Evolutionary conservation across 2,888 invertebrate genomes (phyloP).

Genomic region (Stegana nigrithorax): DNA sequence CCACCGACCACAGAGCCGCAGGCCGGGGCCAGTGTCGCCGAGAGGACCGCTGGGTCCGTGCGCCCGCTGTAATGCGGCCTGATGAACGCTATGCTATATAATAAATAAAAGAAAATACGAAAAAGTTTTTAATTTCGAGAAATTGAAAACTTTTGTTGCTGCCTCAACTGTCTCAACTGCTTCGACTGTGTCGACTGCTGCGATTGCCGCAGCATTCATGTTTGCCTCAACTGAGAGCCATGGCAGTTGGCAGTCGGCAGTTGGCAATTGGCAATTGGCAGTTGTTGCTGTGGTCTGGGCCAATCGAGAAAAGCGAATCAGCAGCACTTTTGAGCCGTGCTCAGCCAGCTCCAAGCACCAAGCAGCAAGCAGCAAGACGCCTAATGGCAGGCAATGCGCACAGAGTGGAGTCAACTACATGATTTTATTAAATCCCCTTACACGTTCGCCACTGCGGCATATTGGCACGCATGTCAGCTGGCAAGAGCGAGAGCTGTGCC

Average conservation of each 20-base stretch:
- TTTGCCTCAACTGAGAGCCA: background rate
- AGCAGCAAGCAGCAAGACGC: background rate
- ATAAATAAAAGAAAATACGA: conserved; percentile 24
- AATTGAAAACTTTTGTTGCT: conserved; percentile 46
- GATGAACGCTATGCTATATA: background rate
- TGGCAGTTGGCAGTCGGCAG: background rate
- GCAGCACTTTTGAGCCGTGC: too few species aligned
- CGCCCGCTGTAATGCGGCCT: too few species aligned
- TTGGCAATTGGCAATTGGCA: too few species aligned
- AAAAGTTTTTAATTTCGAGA: conserved; percentile 40
- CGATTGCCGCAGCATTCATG: conserved; percentile 21
- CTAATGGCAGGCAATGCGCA: conserved; percentile 12
- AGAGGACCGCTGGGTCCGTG: too few species aligned
- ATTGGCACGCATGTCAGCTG: background rate
- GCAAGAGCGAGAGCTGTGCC: background rate
- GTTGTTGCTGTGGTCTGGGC: too few species aligned
- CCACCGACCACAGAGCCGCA: too few species aligned
- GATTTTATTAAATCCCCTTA: background rate
- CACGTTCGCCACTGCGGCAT: background rate
- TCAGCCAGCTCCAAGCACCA: too few species aligned
- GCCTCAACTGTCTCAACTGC: background rate
- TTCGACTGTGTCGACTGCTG: conserved; percentile 25
- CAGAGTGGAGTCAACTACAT: conserved; percentile 1
- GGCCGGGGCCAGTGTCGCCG: too few species aligned
- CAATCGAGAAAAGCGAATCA: too few species aligned